Evolutionary conservation across 2,113 vertebrate genomes (phyloP).

Genomic region (Poeciliopsis turrubarensis): DNA sequence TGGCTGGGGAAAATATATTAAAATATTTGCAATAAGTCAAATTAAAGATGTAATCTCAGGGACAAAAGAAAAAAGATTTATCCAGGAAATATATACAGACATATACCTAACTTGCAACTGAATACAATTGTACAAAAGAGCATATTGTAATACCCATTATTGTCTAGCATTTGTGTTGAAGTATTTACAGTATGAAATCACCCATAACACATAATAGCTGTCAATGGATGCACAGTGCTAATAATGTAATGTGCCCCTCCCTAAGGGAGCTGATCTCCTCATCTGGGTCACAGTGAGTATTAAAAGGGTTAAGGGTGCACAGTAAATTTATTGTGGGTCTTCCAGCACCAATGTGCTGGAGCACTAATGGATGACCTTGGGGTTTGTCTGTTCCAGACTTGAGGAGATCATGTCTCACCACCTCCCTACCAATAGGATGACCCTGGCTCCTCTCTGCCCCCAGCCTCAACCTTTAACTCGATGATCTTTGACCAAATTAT

Average conservation of each 20-base stretch:
- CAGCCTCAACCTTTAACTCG: conserved; percentile 93
- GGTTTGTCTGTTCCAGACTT: conserved; percentile 90
- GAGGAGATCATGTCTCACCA: conserved; percentile 98
- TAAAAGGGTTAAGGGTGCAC: conserved; percentile 97
- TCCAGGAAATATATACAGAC: conserved; percentile 33
- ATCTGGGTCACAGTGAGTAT: conserved; percentile 84
- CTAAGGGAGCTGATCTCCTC: conserved; percentile 86
- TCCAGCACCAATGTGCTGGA: conserved; percentile 84
- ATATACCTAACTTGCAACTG: conserved; percentile 18
- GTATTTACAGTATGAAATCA: conserved; percentile 76
- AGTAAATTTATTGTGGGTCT: conserved; percentile 93
- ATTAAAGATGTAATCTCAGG: conserved; percentile 76
- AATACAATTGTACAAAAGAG: conserved; percentile 39
- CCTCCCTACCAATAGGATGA: conserved; percentile 87
- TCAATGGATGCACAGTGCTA: conserved; percentile 78
- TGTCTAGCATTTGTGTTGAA: conserved; percentile 51
- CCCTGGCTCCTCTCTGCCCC: conserved; percentile 86
- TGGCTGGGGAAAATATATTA: conserved; percentile 65
- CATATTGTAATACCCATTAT: conserved; percentile 22
- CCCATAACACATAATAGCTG: conserved; percentile 73
- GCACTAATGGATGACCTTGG: conserved; percentile 99
- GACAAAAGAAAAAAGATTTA: conserved; percentile 34
- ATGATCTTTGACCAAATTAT: conserved; percentile 99
- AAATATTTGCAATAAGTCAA: conserved; percentile 71
- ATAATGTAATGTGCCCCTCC: conserved; percentile 83